Conservation (phyloP, 2,113 vertebrate species). For the Myotis brandtii region DNA sequence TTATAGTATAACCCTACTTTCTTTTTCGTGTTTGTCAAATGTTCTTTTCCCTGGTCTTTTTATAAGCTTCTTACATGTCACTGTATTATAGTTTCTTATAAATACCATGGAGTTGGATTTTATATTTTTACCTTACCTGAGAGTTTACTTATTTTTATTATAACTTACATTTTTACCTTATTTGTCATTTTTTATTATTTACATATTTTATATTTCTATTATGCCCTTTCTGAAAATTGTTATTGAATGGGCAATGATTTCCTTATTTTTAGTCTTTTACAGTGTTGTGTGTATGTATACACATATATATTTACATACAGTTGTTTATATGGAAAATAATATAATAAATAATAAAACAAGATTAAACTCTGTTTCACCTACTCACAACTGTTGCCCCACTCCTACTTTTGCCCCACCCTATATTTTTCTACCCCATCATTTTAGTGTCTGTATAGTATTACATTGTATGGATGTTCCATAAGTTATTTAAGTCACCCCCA, state of each 20-base stretch:
- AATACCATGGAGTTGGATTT: neutral
- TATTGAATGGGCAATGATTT: neutral
- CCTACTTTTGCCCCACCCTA: neutral
- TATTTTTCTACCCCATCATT: neutral
- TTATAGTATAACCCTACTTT: neutral
- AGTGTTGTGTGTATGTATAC: neutral
- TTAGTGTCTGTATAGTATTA: neutral
- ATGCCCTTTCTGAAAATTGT: neutral
- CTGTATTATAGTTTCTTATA: constrained; percentile 9
- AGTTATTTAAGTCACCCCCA: neutral
- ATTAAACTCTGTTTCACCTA: neutral
- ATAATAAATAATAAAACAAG: neutral
- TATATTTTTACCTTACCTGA: constrained; percentile 35
- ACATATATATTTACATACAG: neutral
- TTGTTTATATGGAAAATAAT: neutral
- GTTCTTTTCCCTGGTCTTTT: neutral
- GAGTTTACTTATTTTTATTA: constrained; percentile 12
- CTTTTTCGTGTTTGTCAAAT: neutral
- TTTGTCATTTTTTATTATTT: neutral
- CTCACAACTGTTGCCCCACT: neutral
- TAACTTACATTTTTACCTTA: constrained; percentile 48
- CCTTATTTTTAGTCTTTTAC: constrained; percentile 14
- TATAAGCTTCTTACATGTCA: neutral
- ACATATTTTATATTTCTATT: neutral
- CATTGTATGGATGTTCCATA: neutral